A percentile compares a stretch with the other conserved stretches of the same genome.
These are phyloP conservation scores for Pituophis catenifer DNA, from an alignment of 2,113 vertebrate species.

Conservation along the genomic window DNA sequence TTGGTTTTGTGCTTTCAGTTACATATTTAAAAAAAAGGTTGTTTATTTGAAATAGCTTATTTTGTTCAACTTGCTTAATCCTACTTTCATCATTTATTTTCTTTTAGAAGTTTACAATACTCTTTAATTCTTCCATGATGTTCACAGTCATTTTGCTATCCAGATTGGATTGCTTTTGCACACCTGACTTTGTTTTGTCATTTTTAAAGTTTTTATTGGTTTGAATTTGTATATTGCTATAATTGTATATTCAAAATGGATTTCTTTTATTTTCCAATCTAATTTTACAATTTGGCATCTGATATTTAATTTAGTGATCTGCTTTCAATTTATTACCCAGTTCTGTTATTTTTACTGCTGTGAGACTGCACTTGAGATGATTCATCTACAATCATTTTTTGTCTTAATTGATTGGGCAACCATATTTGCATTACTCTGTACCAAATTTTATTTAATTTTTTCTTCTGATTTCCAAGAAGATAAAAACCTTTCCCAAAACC, in stretches of 20 bases:
- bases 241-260: neutral
- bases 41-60: neutral
- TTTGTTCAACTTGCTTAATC: neutral
- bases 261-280: neutral
- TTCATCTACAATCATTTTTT: neutral
- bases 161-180: neutral
- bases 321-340: neutral
- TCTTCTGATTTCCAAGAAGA: neutral
- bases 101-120: neutral
- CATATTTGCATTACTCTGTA: neutral
- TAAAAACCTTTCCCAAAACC: neutral
- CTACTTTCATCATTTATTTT: neutral
- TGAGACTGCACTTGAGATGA: neutral
- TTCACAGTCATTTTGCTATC: neutral
- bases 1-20: neutral
- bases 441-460: neutral
- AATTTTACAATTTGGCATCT: neutral
- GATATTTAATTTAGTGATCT: neutral
- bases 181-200: neutral
- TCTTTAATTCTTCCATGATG: neutral
- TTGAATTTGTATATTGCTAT: neutral
- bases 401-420: neutral
- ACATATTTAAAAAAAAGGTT: neutral
- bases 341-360: neutral
- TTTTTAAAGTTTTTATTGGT: neutral